Evolutionary conservation across 2,113 vertebrate species (phyloP).

Genomic region (Alligator mississippiensis): DNA sequence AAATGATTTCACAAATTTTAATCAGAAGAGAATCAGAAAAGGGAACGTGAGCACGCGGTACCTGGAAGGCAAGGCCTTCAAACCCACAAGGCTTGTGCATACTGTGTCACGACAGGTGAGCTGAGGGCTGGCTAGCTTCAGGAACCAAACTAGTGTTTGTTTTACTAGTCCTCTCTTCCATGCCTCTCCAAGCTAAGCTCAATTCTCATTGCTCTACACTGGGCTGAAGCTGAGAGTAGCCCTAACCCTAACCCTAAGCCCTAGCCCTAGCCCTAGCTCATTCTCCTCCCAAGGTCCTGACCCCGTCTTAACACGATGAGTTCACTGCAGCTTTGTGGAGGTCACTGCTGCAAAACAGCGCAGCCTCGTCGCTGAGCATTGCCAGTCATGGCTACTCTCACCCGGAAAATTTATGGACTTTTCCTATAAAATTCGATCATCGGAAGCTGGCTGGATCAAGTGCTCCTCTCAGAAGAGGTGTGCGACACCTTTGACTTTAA

Average conservation of each 20-base stretch:
- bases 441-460: neutral
- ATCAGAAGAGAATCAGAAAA: neutral
- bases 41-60: neutral
- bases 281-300: neutral
- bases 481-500: neutral
- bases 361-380: neutral
- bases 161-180: too few species aligned
- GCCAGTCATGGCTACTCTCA: neutral
- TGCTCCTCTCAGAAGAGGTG: neutral
- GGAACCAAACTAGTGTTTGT: neutral
- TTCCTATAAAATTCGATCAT: neutral
- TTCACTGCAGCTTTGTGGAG: neutral
- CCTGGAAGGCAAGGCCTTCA: neutral
- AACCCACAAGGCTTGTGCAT: neutral
- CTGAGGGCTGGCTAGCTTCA: neutral
- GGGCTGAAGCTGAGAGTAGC: neutral
- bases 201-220: too few species aligned
- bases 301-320: neutral
- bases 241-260: neutral
- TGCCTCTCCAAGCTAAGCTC: too few species aligned
- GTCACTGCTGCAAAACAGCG: neutral
- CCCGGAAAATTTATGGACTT: neutral
- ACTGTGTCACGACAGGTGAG: neutral
- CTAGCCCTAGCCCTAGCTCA: neutral
- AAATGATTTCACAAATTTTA: neutral